Evolutionary conservation across 2,888 invertebrate genomes (phyloP).

Genomic region (Drosophila austrosaltans): DNA sequence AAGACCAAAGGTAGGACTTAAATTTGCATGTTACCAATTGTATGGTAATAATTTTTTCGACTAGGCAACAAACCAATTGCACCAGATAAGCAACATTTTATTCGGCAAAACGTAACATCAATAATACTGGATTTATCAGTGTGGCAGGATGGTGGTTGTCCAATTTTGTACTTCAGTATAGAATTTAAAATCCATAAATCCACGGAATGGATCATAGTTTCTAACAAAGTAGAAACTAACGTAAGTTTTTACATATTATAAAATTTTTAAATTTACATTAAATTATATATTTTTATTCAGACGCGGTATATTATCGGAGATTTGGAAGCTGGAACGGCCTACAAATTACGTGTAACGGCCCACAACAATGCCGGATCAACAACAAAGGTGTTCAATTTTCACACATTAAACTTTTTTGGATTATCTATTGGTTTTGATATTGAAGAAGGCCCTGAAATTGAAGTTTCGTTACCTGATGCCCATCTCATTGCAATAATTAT

Average conservation of each 20-base stretch:
- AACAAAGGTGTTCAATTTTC: conserved; percentile 85
- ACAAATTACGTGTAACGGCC: conserved; percentile 85
- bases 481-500: conserved; percentile 81
- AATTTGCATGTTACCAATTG: not conserved
- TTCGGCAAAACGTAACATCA: conserved; percentile 90
- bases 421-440: conserved; percentile 72
- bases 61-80: conserved; percentile 86
- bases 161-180: conserved; percentile 88
- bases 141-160: conserved; percentile 93
- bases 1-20: conserved; percentile 88
- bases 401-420: conserved; percentile 85
- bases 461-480: conserved; percentile 76
- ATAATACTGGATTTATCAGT: conserved; percentile 90
- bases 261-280: not conserved
- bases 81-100: conserved; percentile 88
- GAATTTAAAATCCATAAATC: conserved; percentile 80
- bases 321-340: conserved; percentile 84
- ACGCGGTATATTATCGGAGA: conserved; percentile 84
- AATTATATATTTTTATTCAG: conserved; percentile 51
- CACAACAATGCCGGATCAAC: conserved; percentile 87
- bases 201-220: conserved; percentile 84
- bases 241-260: conserved; percentile 65
- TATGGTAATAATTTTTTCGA: not conserved
- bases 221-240: conserved; percentile 84
- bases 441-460: conserved; percentile 67